Percentiles rank a stretch among this genome's conserved stretches.
Evolutionary conservation across 2,888 invertebrate species (phyloP).

Genomic region (Empis stercorea): DNA sequence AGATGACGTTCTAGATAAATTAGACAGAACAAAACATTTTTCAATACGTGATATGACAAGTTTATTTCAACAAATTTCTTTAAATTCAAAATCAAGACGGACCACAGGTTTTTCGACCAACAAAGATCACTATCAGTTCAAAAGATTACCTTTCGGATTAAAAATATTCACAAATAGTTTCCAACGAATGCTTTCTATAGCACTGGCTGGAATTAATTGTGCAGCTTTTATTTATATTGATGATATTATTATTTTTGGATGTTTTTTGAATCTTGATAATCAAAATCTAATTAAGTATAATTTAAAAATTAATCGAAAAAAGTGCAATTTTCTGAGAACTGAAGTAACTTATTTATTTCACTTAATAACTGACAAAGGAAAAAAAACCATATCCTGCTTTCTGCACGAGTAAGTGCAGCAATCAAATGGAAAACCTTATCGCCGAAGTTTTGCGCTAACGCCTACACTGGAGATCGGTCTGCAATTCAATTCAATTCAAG

Average conservation of each 20-base stretch:
- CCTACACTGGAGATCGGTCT: no score
- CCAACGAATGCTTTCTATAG: constrained; percentile 13
- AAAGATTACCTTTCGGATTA: constrained; percentile 12
- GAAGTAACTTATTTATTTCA: background rate
- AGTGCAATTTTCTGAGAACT: background rate
- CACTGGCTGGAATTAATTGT: constrained; percentile 6
- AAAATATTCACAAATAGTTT: no score
- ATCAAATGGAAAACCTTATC: no score
- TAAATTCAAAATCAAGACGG: constrained; percentile 9
- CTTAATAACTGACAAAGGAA: background rate
- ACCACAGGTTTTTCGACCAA: constrained; percentile 11
- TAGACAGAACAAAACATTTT: constrained; percentile 12
- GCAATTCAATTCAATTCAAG: no score
- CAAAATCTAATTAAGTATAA: constrained; percentile 6
- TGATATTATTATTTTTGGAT: constrained; percentile 15
- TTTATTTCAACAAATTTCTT: constrained; percentile 10
- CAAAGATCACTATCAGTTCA: constrained; percentile 12
- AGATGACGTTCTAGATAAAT: constrained; percentile 8
- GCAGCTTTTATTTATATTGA: constrained; percentile 15
- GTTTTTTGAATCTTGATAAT: constrained; percentile 10
- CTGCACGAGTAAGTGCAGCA: no score
- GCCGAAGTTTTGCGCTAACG: no score
- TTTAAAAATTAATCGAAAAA: background rate
- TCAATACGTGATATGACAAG: constrained; percentile 11
- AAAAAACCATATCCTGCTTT: no score